phyloP scores from a whole-genome alignment of 2,797 vertebrate species.

The Sebastes trivittatus region DNA sequence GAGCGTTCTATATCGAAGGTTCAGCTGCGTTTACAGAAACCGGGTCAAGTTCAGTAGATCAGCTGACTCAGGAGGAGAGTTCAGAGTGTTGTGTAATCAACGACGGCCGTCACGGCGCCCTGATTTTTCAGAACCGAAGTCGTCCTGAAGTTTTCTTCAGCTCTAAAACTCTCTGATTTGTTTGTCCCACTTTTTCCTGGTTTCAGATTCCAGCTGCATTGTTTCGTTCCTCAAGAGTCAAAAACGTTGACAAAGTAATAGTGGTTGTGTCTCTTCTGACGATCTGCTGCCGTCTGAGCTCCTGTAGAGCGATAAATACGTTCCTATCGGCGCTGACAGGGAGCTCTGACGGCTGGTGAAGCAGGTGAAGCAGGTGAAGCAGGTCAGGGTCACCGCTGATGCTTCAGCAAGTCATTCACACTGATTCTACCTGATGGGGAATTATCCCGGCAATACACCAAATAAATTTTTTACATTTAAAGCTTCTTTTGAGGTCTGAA shows the following conservation, averaged over 20 bases:
- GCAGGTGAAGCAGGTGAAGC: background rate
- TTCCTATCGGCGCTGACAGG: slow-evolving; percentile 14
- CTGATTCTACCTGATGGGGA: background rate
- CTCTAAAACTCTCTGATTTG: background rate
- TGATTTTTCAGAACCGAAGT: background rate
- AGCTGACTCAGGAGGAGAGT: background rate
- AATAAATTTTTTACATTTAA: no score
- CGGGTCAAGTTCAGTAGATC: slow-evolving; percentile 10
- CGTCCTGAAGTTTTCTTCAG: background rate
- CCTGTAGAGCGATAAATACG: slow-evolving; percentile 1
- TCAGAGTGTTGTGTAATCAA: background rate
- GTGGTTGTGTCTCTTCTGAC: slow-evolving; percentile 38
- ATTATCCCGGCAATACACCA: background rate
- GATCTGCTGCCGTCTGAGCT: slow-evolving; percentile 9
- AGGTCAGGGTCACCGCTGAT: background rate
- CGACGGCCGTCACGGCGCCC: background rate
- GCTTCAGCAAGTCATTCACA: background rate
- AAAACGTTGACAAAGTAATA: slow-evolving; percentile 61
- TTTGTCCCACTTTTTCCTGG: slow-evolving; percentile 1
- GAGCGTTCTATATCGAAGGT: slow-evolving; percentile 10
- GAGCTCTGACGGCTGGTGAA: background rate
- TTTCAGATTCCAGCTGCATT: slow-evolving; percentile 49
- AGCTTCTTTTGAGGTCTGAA: no score
- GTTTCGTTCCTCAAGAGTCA: slow-evolving; percentile 43
- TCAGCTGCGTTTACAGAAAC: background rate